Evolutionary conservation across 2,888 invertebrate species (phyloP).

Genomic region (Hydrotaea cyrtoneurina): DNA sequence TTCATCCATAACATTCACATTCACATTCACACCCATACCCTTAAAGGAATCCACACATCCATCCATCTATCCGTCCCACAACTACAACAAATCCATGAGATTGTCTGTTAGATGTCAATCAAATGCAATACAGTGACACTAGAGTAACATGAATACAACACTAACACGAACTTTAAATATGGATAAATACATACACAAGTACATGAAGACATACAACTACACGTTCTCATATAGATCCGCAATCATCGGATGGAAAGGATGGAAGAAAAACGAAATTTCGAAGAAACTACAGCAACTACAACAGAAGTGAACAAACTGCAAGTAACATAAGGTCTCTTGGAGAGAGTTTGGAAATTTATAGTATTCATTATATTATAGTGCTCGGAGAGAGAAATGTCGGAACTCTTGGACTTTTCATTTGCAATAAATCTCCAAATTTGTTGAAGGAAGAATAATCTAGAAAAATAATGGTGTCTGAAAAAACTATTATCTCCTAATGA

Average conservation of each 20-base stretch:
- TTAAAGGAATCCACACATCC: background rate
- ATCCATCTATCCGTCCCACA: conserved; percentile 13
- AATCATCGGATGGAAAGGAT: background rate
- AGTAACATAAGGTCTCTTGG: conserved; percentile 12
- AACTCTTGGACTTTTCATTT: no score
- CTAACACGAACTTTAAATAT: conserved; percentile 13
- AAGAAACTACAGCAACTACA: background rate
- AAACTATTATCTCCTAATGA: no score
- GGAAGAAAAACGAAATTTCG: background rate
- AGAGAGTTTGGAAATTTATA: conserved; percentile 20
- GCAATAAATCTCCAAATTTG: no score
- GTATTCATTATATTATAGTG: no score
- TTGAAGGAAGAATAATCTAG: no score
- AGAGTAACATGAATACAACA: conserved; percentile 9
- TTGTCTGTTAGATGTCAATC: conserved; percentile 60
- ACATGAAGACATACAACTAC: conserved; percentile 3
- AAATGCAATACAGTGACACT: conserved; percentile 44
- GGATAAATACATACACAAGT: background rate
- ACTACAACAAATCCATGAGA: conserved; percentile 52
- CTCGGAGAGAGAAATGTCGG: no score
- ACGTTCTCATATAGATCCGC: background rate
- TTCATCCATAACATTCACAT: background rate
- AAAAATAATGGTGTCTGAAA: no score
- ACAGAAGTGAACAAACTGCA: conserved; percentile 3
- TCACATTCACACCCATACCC: background rate